Base-by-base conservation (phyloP, 2,797 vertebrate species). In the Macropodus opercularis region DNA sequence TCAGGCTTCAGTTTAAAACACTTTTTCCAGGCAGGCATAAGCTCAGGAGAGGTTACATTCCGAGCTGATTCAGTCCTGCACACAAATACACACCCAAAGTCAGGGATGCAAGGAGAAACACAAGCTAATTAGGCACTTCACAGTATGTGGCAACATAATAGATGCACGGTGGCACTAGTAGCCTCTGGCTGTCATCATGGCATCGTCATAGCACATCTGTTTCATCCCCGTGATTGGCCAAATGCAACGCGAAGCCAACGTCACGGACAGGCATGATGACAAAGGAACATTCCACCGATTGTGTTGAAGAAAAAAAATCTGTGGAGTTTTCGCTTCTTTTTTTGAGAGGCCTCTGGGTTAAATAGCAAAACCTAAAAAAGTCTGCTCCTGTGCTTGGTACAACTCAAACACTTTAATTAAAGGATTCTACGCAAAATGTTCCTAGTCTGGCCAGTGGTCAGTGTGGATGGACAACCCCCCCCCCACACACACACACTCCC, bases 401-500 rank as follows among this genome's bases (percentile, higher is more conserved):
- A 46, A 51, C 4, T 41, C 34, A 48, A 27, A 40, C 18, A 35
- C 29, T 10, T 55, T 40, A 2, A 8, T 13, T 65, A 6, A 59
- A 50, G 27, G 54, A 36, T 31, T 29, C 8, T 34, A 34, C 3
- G 14, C 13, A 62, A 46, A 61, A 21, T 19, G 10, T 35, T 32
- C n/a, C n/a, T n/a, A n/a, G n/a, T 17, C 34, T 46, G 53, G 61
- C 67, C 41, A 10, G 18, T 15, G 36, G 27, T 15, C 41, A 44
- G 41, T 11, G 22, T n/a, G 32, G 53, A 21, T 40, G 32, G 47
- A 21, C 17, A 4, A n/a, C n/a, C n/a, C n/a, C n/a, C n/a, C n/a
- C n/a, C n/a, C n/a, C n/a, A n/a, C 31, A 55, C 68, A 75, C 78
- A 74, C 75, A 74, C 75, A 67, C 79, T 67, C 70, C 58, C 65